Conservation (phyloP, 1,140 invertebrate species). For the Drosophila bocqueti region DNA sequence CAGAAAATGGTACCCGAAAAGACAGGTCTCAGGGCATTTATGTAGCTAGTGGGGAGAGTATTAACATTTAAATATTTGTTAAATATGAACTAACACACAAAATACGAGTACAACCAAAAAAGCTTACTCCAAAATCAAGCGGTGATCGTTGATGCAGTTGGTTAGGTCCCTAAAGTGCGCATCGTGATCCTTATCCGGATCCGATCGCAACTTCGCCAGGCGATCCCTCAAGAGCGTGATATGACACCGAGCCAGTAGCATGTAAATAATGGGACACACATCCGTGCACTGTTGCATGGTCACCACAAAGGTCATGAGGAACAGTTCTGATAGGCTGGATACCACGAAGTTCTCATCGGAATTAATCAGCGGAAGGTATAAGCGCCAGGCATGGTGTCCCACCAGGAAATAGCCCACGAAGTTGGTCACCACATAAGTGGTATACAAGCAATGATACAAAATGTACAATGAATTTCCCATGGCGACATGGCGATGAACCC, state of each 20-base stretch:
- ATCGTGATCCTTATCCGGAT: slow-evolving; percentile 21
- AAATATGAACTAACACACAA: not conserved
- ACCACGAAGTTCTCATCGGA: slow-evolving; percentile 24
- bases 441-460: slow-evolving; percentile 31
- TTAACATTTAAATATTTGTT: not conserved
- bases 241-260: slow-evolving; percentile 46
- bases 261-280: slow-evolving; percentile 49
- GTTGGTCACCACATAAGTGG: slow-evolving; percentile 16
- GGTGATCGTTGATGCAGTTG: slow-evolving; percentile 56
- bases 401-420: not conserved
- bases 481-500: slow-evolving; percentile 38
- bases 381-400: slow-evolving; percentile 43
- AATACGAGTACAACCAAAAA: not conserved
- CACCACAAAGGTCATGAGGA: slow-evolving; percentile 39
- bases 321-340: slow-evolving; percentile 13
- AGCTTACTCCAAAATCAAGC: slow-evolving; percentile 54
- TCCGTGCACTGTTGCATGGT: slow-evolving; percentile 54
- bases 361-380: slow-evolving; percentile 60
- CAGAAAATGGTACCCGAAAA: slow-evolving; percentile 45
- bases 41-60: slow-evolving; percentile 20
- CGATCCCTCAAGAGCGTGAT: slow-evolving; percentile 43
- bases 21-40: slow-evolving; percentile 39
- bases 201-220: slow-evolving; percentile 16
- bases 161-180: slow-evolving; percentile 45
- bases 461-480: slow-evolving; percentile 30